Base-by-base conservation (phyloP, 2,888 invertebrate genomes). In the Cheilosia vernalis region DNA sequence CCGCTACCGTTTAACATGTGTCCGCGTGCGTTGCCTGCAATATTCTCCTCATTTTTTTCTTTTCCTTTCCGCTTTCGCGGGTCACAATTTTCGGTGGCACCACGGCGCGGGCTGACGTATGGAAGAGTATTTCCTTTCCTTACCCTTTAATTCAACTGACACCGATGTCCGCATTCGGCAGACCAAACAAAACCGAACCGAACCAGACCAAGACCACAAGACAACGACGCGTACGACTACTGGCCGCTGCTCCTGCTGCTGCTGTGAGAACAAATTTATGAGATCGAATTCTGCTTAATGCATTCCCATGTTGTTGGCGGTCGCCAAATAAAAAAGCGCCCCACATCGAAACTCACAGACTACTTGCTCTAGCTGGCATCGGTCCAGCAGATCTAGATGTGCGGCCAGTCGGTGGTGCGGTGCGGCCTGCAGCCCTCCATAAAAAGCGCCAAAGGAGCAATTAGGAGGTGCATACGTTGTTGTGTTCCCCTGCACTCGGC, bases 391-490 rank as follows among this genome's bases (percentile, higher is more conserved):
- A 33, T 64, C 77, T 79, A 79, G 73, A 63, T 70, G 81, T 80
- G 66, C 30, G 64, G 30, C 9, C 27, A 40, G 40, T 19, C 30
- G 15, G 10, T 17, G 70, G 67, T 51, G 56, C 49, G 42, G 55
- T 15, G 42, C 44, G 15, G 42, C 21, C 17, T 44, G 61, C 24
- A 55, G 37, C 60, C 40, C 49, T 77, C 85, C 73, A 79, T 77
- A 78, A 84, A 84, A 85, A 77, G 85, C 81, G 80, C 82, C 79
- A 85, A 88, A 90, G 91, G 89, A 89, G 90, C 91, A 91, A 91
- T 91, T 91, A 91, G 91, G 90, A 91, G 91, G 91, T 91, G 91
- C 91, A 91, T 91, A 91, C 91, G 90, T 91, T 91, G 91, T 90
- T 91, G 90, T 91, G 90, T 90, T 85, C 37, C 61, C 30, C 61